Base-by-base conservation (phyloP, 2,888 invertebrate species). In the Drosophila acutilabella region DNA sequence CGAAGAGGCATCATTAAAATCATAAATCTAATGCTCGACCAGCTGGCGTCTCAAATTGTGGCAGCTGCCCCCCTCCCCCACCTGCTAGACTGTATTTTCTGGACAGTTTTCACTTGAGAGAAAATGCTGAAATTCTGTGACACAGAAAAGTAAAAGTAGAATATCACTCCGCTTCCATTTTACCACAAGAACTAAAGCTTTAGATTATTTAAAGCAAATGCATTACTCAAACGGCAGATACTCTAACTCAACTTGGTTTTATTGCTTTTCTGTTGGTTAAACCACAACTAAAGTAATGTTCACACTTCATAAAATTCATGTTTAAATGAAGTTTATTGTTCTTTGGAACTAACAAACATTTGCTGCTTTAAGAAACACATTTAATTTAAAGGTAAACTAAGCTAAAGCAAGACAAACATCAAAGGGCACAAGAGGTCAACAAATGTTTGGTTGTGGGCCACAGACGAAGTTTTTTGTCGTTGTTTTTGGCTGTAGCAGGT, bases 1-100 rank as follows among this genome's bases (percentile, higher is more conserved):
- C 41, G 56, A 30, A 52, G 56, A 50, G 56, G 44, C 76, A 73
- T 83, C 78, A 87, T 84, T 80, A 68, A 78, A 74, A 80, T 72
- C 81, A 81, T 83, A 86, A 83, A 86, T 83, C 80, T 83, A 77
- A 77, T 77, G 84, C 71, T 59, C 65, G 70, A 74, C 64, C 85
- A 68, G 60, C 59, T 74, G 74, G 61, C 68, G 53, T 53, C 76
- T 74, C 69, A 61, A 81, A 64, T 81, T 71, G 71, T 82, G 78
- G 60, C 60, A 30, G 14, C 13, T 20, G 13, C 14, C 33, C 41
- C 36, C 5, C 1, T 2, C 7, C 13, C 36, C 13, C 13, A 8
- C 36, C 13, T 13, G 42, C 53, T 53, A 41, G 42, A 18, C 36
- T 47, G 18, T 26, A 54, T 18, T 61, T 30, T 8, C 20, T 26